Evolutionary conservation across 2,888 invertebrate species (phyloP), one percentile per base, ranked within the genome.

Genomic region (Crioceris asparagi): DNA sequence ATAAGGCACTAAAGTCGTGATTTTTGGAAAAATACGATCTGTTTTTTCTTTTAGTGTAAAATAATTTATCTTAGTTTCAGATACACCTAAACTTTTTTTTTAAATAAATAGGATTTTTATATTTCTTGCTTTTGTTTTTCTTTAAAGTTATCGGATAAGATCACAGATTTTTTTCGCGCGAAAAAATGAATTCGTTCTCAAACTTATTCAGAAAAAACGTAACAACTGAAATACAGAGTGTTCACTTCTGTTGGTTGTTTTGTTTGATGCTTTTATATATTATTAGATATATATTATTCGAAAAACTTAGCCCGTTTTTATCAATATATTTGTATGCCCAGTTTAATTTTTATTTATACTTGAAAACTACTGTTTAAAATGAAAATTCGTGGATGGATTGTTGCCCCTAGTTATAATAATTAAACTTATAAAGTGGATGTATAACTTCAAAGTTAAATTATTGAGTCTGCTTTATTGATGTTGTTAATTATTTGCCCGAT

Each of bases 1-100:
- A 55, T 64, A 64, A 64, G 64, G 64, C 64, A 64, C 64, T 61
- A 54, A 47, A 58, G 64, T 64, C 64, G 59, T 53, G 50, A 54
- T 56, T 55, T n/a, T 55, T 60, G 60, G 57, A 62, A 60, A 62
- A 61, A 61, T 60, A 61, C 50, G 46, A 48, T 56, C 53, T 52
- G 50, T 46, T 52, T 50, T 39, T n/a, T n/a, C n/a, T n/a, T n/a
- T 51, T 54, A 47, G 50, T 51, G 40, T 46, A 45, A 43, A 46
- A 40, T 42, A 38, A 38, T 45, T 48, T 49, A 48, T 51, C 40
- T 40, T 48, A 46, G 47, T 51, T 51, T 51, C 42, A 36, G 33
- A 29, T 47, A 55, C 55, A 55, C 55, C 55, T 53, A 55, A 55
- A 56, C 38, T 41, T 44, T n/a, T n/a, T n/a, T n/a, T n/a, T 41